A percentile compares a stretch with the other conserved stretches of the same genome.
These are phyloP conservation scores for Scophthalmus maximus DNA, from an alignment of 2,113 vertebrate genomes.

Conservation along the genomic window DNA sequence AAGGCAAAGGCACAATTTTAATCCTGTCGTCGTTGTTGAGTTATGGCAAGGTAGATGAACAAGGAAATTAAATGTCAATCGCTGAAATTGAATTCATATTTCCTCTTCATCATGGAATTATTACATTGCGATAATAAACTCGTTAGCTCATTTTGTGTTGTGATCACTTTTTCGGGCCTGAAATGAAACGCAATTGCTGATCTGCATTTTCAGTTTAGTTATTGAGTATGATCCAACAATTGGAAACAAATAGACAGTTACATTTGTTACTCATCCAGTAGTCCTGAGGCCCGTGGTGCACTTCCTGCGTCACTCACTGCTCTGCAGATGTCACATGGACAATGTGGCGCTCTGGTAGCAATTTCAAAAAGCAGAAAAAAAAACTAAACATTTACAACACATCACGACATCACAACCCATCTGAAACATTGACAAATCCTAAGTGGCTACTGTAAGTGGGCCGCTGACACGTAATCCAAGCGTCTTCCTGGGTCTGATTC, in stretches of 20 bases:
- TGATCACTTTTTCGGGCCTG: not conserved
- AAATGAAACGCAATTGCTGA: not conserved
- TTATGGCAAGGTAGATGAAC: slow-evolving; percentile 22
- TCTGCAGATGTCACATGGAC: not conserved
- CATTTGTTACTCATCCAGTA: not conserved
- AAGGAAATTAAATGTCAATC: slow-evolving; percentile 37
- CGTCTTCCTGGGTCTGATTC: slow-evolving; percentile 49
- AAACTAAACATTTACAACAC: not conserved
- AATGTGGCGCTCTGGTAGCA: not conserved
- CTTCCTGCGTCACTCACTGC: not conserved
- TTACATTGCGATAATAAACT: not conserved
- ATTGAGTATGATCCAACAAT: not conserved
- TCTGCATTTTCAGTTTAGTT: not conserved
- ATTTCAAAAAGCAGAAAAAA: slow-evolving; percentile 7
- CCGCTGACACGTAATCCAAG: slow-evolving; percentile 45
- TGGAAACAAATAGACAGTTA: no score
- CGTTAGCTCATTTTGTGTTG: not conserved
- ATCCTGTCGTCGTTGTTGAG: slow-evolving; percentile 12
- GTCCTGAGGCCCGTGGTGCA: not conserved
- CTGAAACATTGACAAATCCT: slow-evolving; percentile 46
- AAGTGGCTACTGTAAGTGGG: slow-evolving; percentile 49
- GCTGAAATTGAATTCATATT: slow-evolving; percentile 7
- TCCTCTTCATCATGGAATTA: not conserved
- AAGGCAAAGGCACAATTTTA: slow-evolving; percentile 15
- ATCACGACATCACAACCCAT: slow-evolving; percentile 34